These are phyloP conservation scores for Copidosoma aretas DNA, from an alignment of 2,888 invertebrate species.

Conservation along the genomic window DNA sequence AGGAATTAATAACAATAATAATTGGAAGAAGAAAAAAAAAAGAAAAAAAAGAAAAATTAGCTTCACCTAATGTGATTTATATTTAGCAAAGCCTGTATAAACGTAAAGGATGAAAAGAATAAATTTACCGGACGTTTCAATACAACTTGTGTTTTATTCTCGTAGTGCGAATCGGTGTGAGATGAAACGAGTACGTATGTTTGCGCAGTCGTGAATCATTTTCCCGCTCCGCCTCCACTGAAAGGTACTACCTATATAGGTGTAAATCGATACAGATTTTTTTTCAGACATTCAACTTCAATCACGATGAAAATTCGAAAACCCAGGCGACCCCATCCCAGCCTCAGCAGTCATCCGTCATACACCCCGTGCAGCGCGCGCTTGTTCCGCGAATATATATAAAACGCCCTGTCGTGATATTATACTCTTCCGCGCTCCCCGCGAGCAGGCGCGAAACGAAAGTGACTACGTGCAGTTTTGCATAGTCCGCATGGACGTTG, in stretches of 20 bases:
- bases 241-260: neutral
- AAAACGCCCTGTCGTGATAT: neutral
- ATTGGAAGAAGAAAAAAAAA: conserved; percentile 9
- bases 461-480: conserved; percentile 36
- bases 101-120: conserved; percentile 33
- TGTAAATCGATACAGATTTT: neutral
- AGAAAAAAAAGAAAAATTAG: conserved; percentile 19
- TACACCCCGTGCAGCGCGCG: neutral
- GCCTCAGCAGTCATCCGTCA: too few species aligned
- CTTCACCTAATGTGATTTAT: conserved; percentile 37
- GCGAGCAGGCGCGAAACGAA: neutral
- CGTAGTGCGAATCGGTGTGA: neutral
- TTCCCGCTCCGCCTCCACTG: neutral
- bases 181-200: neutral
- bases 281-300: neutral
- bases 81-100: conserved; percentile 40
- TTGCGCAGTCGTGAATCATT: conserved; percentile 1
- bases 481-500: conserved; percentile 25
- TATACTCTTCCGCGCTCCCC: too few species aligned
- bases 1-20: conserved; percentile 14
- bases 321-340: too few species aligned
- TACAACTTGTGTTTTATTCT: conserved; percentile 30
- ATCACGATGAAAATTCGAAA: neutral
- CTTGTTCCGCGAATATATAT: neutral
- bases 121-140: conserved; percentile 41